Base-by-base conservation (phyloP, 1,140 invertebrate genomes). In the Uloborus diversus region DNA sequence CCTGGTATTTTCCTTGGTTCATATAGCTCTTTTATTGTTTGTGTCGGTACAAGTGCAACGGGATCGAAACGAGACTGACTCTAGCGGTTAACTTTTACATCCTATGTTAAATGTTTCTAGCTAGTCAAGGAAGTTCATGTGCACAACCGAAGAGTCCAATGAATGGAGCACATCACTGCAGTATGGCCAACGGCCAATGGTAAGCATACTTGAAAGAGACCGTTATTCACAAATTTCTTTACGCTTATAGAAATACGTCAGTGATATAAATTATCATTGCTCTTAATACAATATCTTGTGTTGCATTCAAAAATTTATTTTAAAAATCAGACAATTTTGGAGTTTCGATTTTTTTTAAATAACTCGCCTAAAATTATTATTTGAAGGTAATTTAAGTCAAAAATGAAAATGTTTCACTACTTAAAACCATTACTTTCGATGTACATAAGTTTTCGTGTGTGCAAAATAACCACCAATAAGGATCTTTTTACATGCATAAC, bases 41-140 rank as follows among this genome's bases (percentile, higher is more conserved):
- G n/a, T n/a, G n/a, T n/a, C n/a, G n/a, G n/a, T n/a, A n/a, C n/a
- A n/a, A n/a, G n/a, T n/a, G n/a, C n/a, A n/a, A n/a, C n/a, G n/a
- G n/a, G n/a, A n/a, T n/a, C n/a, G n/a, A n/a, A n/a, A n/a, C n/a
- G n/a, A n/a, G n/a, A n/a, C n/a, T n/a, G n/a, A n/a, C n/a, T n/a
- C n/a, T n/a, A n/a, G n/a, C n/a, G n/a, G n/a, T n/a, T n/a, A n/a
- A n/a, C n/a, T n/a, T n/a, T n/a, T n/a, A n/a, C n/a, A n/a, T n/a
- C n/a, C n/a, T n/a, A n/a, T n/a, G n/a, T n/a, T n/a, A n/a, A n/a
- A n/a, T n/a, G n/a, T n/a, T n/a, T n/a, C n/a, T n/a, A n/a, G n/a
- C n/a, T n/a, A n/a, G n/a, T n/a, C n/a, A n/a, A n/a, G n/a, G n/a
- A 42, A 56, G 23, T 56, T 56, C 23, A 56, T 56, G 51, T 56